These are phyloP conservation scores for Phainopepla nitens DNA, from an alignment of 2,113 vertebrate species.

Conservation along the genomic window DNA sequence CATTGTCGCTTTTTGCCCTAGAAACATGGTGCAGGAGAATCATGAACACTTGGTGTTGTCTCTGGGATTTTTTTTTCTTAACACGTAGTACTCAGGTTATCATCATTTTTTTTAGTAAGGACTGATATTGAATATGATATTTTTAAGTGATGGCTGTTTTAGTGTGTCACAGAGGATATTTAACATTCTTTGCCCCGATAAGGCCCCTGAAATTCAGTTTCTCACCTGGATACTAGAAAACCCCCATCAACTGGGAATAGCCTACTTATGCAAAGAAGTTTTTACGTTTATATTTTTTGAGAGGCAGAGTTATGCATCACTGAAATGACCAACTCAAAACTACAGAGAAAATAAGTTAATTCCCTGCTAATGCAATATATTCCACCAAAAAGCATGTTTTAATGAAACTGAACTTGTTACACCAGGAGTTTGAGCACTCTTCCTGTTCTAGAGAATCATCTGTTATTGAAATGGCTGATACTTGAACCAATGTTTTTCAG, in stretches of 20 bases:
- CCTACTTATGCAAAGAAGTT: no score
- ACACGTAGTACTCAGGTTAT: rapidly evolving
- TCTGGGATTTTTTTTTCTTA: not conserved
- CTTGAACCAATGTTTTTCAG: not conserved
- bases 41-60: not conserved
- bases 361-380: not conserved
- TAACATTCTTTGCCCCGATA: rapidly evolving
- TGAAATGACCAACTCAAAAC: not conserved
- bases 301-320: not conserved
- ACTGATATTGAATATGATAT: rapidly evolving
- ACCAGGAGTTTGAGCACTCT: not conserved
- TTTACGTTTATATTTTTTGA: not conserved
- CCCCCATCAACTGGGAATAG: rapidly evolving
- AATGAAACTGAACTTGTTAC: not conserved
- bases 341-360: not conserved
- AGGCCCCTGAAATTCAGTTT: not conserved
- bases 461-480: not conserved
- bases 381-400: not conserved
- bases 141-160: not conserved
- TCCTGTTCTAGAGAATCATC: not conserved
- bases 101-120: not conserved
- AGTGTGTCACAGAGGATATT: not conserved
- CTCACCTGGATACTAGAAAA: not conserved
- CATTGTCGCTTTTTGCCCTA: rapidly evolving
- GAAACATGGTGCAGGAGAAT: not conserved